A percentile compares a stretch with the other conserved stretches of the same genome.
These are phyloP conservation scores for Rallus crepitans DNA, from an alignment of 2,797 vertebrate species.

Conservation along the genomic window DNA sequence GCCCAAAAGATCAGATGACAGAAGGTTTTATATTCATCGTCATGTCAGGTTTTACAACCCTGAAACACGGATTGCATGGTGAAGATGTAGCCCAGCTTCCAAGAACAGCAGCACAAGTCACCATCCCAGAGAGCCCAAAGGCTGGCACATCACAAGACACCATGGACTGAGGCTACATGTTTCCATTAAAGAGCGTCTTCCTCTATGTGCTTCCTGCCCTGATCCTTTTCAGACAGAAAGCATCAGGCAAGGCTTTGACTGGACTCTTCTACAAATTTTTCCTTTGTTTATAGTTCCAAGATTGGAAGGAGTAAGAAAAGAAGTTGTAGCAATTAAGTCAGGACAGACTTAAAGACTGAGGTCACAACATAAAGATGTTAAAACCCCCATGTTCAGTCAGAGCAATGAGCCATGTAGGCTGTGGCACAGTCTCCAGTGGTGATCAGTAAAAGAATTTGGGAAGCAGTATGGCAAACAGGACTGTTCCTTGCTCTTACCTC, in stretches of 20 bases:
- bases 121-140: not conserved
- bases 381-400: not conserved
- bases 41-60: not conserved
- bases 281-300: not conserved
- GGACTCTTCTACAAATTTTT: not conserved
- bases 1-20: not conserved
- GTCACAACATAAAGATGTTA: not conserved
- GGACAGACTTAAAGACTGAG: not conserved
- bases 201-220: not conserved
- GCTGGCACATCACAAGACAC: not conserved
- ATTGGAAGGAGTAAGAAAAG: not conserved
- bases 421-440: not conserved
- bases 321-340: not conserved
- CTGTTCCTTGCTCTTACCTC: not conserved
- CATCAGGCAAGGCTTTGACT: not conserved
- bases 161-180: accelerated
- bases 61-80: not conserved
- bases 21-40: not conserved
- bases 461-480: not conserved
- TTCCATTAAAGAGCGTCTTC: not conserved
- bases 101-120: not conserved
- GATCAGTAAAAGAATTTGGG: not conserved
- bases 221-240: not conserved
- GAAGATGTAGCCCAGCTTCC: not conserved
- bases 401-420: not conserved